Percentiles rank a stretch among this genome's conserved stretches.
Evolutionary conservation across 2,888 invertebrate genomes (phyloP).

Genomic region (Myopa testacea): DNA sequence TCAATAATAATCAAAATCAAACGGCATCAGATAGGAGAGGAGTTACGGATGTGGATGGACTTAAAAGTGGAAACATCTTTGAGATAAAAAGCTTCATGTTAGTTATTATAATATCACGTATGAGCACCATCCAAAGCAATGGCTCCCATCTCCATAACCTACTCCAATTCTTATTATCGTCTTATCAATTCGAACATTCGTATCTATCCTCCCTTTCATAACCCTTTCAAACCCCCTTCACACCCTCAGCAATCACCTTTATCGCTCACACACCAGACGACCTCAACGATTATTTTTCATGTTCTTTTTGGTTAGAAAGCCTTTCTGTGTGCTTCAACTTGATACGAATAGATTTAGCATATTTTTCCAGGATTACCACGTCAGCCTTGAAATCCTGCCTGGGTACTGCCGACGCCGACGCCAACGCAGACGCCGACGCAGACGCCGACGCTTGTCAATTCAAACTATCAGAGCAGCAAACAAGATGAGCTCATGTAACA

Average conservation of each 20-base stretch:
- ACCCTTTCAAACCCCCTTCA: too few species aligned
- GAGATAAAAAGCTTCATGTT: too few species aligned
- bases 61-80: too few species aligned
- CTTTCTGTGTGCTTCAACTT: neutral
- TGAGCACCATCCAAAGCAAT: too few species aligned
- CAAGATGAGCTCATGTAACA: neutral
- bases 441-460: neutral
- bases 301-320: neutral
- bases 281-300: neutral
- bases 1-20: too few species aligned
- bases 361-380: neutral
- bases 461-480: conserved; percentile 3
- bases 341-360: conserved; percentile 1
- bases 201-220: neutral
- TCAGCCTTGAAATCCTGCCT: conserved; percentile 1
- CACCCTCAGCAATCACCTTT: neutral
- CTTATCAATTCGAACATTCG: neutral
- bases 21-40: too few species aligned
- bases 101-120: too few species aligned
- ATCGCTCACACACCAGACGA: conserved; percentile 1
- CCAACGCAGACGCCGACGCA: too few species aligned
- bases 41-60: too few species aligned
- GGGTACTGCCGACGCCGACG: too few species aligned
- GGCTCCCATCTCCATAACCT: too few species aligned
- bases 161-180: too few species aligned